Conservation (phyloP, 2,113 vertebrate species). For the Azemiops feae region DNA sequence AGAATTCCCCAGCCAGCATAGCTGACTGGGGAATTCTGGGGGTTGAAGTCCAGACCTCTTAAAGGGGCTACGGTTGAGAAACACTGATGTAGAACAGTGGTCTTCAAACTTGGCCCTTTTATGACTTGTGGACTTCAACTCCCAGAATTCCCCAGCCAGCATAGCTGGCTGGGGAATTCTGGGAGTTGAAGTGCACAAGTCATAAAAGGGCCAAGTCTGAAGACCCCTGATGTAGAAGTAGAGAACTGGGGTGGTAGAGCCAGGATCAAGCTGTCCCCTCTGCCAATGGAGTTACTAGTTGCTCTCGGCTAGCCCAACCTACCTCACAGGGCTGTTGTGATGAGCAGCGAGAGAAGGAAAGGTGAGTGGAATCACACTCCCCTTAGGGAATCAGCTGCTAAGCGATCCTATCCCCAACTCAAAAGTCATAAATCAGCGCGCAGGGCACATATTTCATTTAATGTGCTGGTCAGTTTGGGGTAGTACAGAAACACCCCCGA, state of each 20-base stretch:
- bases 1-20: not conserved
- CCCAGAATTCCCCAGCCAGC: not conserved
- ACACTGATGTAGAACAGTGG: too few species aligned
- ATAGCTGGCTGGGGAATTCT: not conserved
- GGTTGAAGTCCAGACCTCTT: not conserved
- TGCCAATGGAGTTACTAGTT: not conserved
- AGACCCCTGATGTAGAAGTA: not conserved
- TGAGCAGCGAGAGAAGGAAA: not conserved
- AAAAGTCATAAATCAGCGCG: not conserved
- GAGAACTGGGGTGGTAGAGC: too few species aligned
- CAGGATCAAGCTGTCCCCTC: not conserved
- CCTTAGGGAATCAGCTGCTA: too few species aligned
- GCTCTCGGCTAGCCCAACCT: not conserved
- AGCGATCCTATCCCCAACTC: not conserved
- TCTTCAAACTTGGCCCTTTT: too few species aligned
- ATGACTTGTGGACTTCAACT: not conserved
- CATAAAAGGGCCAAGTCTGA: not conserved
- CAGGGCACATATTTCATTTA: not conserved
- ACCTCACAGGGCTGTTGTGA: not conserved
- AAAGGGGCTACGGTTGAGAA: not conserved
- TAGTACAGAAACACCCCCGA: not conserved
- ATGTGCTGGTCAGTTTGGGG: not conserved
- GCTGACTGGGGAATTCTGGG: not conserved
- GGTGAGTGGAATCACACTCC: too few species aligned
- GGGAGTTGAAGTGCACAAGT: not conserved